These are phyloP conservation scores for Hyaena hyaena DNA, from an alignment of 2,113 vertebrate species.

Conservation along the genomic window DNA sequence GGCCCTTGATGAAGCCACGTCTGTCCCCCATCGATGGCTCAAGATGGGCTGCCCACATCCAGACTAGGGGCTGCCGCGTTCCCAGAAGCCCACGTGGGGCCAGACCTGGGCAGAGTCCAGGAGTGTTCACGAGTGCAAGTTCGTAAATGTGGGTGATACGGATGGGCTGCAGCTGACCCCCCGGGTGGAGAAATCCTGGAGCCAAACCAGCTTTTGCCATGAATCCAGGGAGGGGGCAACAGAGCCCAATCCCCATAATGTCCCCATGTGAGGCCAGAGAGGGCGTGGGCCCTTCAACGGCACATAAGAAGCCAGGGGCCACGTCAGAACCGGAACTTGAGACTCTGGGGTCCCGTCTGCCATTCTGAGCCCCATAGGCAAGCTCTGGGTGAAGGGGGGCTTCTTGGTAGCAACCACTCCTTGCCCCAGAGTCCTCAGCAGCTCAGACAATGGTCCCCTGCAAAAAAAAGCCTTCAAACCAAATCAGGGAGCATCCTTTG, in stretches of 20 bases:
- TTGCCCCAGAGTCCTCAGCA: neutral
- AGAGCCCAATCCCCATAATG: neutral
- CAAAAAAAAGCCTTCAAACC: neutral
- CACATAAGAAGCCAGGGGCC: neutral
- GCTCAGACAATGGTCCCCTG: neutral
- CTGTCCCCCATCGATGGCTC: neutral
- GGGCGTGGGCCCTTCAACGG: neutral
- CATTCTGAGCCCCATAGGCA: neutral
- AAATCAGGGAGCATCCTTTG: neutral
- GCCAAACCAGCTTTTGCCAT: neutral
- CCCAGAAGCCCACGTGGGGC: neutral
- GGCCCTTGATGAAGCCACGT: neutral
- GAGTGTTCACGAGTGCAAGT: neutral
- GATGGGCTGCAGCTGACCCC: too few relatives aligned
- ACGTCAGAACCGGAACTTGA: neutral
- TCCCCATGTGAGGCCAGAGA: neutral
- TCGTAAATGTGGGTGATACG: neutral
- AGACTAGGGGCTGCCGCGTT: too few relatives aligned
- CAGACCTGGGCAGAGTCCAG: too few relatives aligned
- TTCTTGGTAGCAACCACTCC: neutral
- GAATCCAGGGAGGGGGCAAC: neutral
- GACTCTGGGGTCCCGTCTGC: neutral
- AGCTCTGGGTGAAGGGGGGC: neutral
- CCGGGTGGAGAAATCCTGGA: neutral
- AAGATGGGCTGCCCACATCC: neutral